These are phyloP conservation scores for Plodia interpunctella DNA, from an alignment of 1,140 invertebrate species.

Conservation along the genomic window DNA sequence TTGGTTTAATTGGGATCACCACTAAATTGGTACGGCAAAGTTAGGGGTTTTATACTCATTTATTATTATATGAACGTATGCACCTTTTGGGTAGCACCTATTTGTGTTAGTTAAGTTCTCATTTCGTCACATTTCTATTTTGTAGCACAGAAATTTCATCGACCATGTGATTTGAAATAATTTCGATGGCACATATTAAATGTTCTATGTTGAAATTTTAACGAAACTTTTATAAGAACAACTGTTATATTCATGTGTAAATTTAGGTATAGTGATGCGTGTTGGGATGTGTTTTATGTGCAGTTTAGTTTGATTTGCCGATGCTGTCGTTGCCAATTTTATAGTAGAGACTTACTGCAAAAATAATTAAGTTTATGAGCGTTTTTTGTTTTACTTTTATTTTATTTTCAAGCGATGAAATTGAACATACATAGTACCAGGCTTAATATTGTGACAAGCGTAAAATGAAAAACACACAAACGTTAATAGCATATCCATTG, in stretches of 20 bases:
- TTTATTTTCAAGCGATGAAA: background rate
- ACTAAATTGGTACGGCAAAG: too few relatives aligned
- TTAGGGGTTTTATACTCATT: constrained; percentile 3
- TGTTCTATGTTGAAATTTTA: constrained; percentile 41
- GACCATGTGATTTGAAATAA: constrained; percentile 18
- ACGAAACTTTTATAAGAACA: constrained; percentile 49
- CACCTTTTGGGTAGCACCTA: constrained; percentile 12
- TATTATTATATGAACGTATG: constrained; percentile 4
- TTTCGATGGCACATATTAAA: constrained; percentile 13
- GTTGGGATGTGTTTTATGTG: constrained; percentile 21
- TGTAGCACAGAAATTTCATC: constrained; percentile 22
- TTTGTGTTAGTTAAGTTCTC: constrained; percentile 21
- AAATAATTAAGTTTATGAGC: background rate
- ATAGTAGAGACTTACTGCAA: background rate
- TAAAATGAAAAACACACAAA: background rate
- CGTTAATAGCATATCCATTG: background rate
- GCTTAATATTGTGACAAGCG: background rate
- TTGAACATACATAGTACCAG: background rate
- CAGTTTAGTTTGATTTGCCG: background rate
- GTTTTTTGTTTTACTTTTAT: background rate
- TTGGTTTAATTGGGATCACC: too few relatives aligned
- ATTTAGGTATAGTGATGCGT: constrained; percentile 34
- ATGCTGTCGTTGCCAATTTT: background rate
- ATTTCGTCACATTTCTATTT: constrained; percentile 20
- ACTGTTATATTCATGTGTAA: constrained; percentile 59